A percentile compares a stretch with the other conserved stretches of the same genome.
phyloP scores from a whole-genome alignment of 2,113 vertebrate genomes.

The Aptenodytes patagonicus region DNA sequence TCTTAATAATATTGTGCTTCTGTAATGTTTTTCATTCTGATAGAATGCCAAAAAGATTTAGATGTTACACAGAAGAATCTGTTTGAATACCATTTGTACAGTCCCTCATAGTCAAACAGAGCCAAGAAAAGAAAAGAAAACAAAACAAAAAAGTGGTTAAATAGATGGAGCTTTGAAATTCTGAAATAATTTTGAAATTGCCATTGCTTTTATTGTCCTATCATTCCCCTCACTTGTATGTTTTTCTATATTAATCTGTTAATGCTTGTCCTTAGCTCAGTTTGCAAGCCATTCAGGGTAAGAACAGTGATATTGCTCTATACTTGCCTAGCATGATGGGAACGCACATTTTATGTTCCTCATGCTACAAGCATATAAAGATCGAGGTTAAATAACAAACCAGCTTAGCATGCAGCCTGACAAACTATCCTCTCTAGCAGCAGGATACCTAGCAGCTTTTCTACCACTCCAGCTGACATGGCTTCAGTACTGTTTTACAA shows the following conservation, averaged over 20 bases:
- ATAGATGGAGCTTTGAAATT: not conserved
- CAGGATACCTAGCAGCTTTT: not conserved
- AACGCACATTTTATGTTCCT: not conserved
- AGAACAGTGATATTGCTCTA: not conserved
- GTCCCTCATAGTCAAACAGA: not conserved
- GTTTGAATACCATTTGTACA: not conserved
- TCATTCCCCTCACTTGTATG: not conserved
- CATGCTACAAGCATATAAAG: not conserved
- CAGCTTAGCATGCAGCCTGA: not conserved
- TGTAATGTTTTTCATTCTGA: slow-evolving; percentile 7
- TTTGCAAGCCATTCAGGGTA: not conserved
- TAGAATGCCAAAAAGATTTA: not conserved
- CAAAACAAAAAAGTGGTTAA: not conserved
- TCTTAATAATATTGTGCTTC: not conserved
- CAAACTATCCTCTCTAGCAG: not conserved
- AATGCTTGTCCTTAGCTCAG: not conserved
- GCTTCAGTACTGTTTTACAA: not conserved
- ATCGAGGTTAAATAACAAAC: not conserved
- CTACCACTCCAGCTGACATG: not conserved
- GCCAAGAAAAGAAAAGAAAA: not conserved
- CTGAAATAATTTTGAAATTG: not conserved
- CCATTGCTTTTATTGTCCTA: not conserved
- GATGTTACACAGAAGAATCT: not conserved
- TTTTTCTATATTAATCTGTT: not conserved
- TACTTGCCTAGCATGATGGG: not conserved